A percentile compares a stretch with the other conserved stretches of the same genome.
Conservation (phyloP, 2,113 vertebrate genomes). For the Pteruthius melanotis region DNA sequence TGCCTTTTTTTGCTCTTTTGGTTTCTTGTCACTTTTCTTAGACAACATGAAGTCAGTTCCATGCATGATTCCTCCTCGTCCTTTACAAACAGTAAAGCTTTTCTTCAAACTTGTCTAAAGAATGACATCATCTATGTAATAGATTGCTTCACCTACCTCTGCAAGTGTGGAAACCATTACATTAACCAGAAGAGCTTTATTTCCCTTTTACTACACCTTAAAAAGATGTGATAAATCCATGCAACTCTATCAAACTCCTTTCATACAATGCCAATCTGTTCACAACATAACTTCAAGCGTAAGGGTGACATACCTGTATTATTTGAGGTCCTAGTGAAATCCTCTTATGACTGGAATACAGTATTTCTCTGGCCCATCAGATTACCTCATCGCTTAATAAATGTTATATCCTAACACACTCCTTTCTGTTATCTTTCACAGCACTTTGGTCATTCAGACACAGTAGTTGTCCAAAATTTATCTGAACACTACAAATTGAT, state of each 20-base stretch:
- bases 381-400: neutral
- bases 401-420: neutral
- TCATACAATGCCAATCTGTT: neutral
- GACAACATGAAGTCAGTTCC: neutral
- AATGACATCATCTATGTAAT: neutral
- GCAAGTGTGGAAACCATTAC: neutral
- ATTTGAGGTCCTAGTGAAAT: neutral
- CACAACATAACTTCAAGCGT: conserved; percentile 4
- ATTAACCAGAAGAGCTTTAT: neutral
- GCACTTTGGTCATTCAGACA: neutral
- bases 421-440: neutral
- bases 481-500: neutral
- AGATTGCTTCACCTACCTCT: neutral
- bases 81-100: neutral
- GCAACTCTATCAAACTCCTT: neutral
- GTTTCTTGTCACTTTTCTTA: neutral
- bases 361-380: neutral
- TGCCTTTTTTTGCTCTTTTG: neutral
- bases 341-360: neutral
- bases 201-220: conserved; percentile 22
- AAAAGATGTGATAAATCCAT: conserved; percentile 19
- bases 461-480: neutral
- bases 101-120: neutral
- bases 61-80: neutral
- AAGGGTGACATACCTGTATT: neutral